These are phyloP conservation scores for Syngnathus floridae DNA, from an alignment of 2,113 vertebrate species.

Conservation along the genomic window DNA sequence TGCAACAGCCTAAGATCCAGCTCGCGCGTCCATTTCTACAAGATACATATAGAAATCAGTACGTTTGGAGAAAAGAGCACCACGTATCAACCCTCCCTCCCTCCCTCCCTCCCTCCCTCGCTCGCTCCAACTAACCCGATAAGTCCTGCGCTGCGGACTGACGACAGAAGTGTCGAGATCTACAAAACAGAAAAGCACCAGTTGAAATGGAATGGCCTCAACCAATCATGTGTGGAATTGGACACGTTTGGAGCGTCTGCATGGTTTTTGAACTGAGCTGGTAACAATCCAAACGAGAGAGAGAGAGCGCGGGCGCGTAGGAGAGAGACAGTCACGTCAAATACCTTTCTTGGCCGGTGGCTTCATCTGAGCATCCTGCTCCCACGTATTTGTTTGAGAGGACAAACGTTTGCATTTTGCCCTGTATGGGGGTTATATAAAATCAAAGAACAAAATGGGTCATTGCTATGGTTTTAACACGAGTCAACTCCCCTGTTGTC, in stretches of 20 bases:
- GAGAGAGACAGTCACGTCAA: too few relatives aligned
- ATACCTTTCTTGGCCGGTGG: too few relatives aligned
- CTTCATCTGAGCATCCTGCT: constrained; percentile 35
- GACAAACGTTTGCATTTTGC: constrained; percentile 48
- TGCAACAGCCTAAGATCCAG: constrained; percentile 67
- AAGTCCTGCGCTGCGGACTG: not conserved
- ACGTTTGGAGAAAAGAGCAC: not conserved
- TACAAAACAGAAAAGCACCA: not conserved
- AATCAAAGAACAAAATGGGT: not conserved
- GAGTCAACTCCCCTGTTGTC: not conserved
- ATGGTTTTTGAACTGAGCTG: too few relatives aligned
- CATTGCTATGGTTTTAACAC: not conserved
- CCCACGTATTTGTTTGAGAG: constrained; percentile 45
- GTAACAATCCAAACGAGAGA: too few relatives aligned
- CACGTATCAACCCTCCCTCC: too few relatives aligned
- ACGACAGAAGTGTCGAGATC: not conserved
- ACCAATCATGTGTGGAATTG: too few relatives aligned
- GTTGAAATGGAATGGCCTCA: not conserved
- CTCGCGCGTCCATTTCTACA: too few relatives aligned
- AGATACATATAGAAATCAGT: not conserved
- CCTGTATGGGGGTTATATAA: constrained; percentile 49
- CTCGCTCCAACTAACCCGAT: not conserved
- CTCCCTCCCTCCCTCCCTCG: too few relatives aligned
- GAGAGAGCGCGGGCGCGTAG: too few relatives aligned
- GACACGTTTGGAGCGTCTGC: too few relatives aligned